Percentiles rank a stretch among this genome's conserved stretches.
phyloP scores from a whole-genome alignment of 2,113 vertebrate species.

The Phocoena phocoena region DNA sequence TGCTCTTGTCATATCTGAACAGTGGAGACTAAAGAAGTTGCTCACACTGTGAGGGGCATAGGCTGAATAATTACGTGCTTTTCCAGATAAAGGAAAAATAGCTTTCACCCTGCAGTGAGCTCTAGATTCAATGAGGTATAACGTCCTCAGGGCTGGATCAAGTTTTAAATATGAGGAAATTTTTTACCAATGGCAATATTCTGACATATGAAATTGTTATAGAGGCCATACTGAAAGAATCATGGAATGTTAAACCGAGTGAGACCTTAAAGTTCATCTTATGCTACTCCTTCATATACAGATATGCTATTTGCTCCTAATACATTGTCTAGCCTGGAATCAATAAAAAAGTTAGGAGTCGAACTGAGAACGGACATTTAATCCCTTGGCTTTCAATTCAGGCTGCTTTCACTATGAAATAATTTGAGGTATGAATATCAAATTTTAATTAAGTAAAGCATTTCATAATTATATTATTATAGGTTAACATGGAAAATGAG shows the following conservation, averaged over 20 bases:
- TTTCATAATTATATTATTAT: not conserved
- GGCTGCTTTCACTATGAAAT: not conserved
- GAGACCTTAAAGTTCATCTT: not conserved
- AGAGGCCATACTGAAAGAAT: not conserved
- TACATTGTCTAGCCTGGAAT: not conserved
- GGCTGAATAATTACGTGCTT: not conserved
- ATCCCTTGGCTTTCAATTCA: not conserved
- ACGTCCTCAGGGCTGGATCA: not conserved
- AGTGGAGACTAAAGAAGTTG: not conserved
- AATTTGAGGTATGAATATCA: not conserved
- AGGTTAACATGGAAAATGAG: not conserved
- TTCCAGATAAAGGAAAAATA: slow-evolving; percentile 24
- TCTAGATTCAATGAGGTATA: not conserved
- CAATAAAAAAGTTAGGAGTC: not conserved
- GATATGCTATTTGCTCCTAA: not conserved
- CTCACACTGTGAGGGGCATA: not conserved
- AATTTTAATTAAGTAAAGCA: slow-evolving; percentile 13
- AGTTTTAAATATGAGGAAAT: not conserved
- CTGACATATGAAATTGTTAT: not conserved
- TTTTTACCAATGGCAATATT: slow-evolving; percentile 21
- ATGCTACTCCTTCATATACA: not conserved
- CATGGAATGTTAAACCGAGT: not conserved
- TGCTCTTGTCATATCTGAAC: slow-evolving; percentile 38
- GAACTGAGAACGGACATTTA: not conserved
- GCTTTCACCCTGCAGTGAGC: not conserved